Percentiles rank a stretch among this genome's conserved stretches.
Conservation (phyloP, 2,888 invertebrate genomes). For the Ellobium chinense region DNA sequence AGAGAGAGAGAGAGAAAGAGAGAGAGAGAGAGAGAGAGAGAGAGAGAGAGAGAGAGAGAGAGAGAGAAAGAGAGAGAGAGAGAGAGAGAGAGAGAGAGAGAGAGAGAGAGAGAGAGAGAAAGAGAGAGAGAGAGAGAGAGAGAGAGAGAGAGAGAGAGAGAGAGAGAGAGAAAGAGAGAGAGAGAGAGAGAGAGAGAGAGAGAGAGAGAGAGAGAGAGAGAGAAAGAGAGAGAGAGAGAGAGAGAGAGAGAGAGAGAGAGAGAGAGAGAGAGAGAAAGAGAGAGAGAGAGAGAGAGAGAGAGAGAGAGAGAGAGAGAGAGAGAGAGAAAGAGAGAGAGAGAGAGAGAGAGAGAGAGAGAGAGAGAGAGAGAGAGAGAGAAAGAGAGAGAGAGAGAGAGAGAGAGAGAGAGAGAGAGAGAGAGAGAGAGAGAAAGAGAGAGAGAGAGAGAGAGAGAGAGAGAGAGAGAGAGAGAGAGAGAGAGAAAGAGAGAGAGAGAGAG, state of each 20-base stretch:
- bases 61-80: not conserved
- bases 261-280: not conserved
- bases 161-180: not conserved
- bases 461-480: not conserved
- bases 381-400: not conserved
- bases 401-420: not conserved
- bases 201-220: not conserved
- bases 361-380: not conserved
- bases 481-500: not conserved
- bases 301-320: not conserved
- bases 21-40: not conserved
- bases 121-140: not conserved
- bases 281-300: not conserved
- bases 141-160: not conserved
- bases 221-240: not conserved
- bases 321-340: not conserved
- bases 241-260: not conserved
- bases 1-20: not conserved
- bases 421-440: not conserved
- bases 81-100: not conserved
- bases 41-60: not conserved
- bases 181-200: not conserved
- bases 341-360: not conserved
- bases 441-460: not conserved
- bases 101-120: not conserved